Evolutionary conservation across 2,113 vertebrate species (phyloP).

Genomic region (Aplodontia rufa): DNA sequence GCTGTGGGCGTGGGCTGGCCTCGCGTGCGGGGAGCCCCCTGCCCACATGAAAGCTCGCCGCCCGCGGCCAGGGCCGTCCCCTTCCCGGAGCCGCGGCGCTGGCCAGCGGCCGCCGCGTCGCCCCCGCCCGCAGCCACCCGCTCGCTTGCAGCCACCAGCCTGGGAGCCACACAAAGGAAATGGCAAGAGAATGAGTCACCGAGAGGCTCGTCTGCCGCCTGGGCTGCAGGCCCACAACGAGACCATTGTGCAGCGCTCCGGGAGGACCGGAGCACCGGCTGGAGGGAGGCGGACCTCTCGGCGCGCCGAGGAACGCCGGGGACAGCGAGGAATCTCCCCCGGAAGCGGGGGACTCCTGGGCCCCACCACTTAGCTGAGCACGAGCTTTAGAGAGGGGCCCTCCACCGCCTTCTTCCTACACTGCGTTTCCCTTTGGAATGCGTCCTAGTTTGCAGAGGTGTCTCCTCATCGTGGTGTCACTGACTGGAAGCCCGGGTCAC

Average conservation of each 20-base stretch:
- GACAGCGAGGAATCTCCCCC: background rate
- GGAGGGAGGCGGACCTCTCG: constrained; percentile 61
- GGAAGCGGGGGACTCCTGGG: background rate
- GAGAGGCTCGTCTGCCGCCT: constrained; percentile 51
- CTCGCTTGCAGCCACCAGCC: constrained; percentile 69
- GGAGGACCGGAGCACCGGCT: background rate
- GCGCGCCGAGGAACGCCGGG: background rate
- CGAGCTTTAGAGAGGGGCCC: background rate
- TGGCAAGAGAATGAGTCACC: constrained; percentile 85
- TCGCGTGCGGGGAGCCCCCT: constrained; percentile 47
- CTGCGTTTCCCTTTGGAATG: background rate
- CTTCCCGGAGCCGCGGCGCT: constrained; percentile 46
- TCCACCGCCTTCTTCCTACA: background rate
- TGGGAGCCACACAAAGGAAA: constrained; percentile 79
- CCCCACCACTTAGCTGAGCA: background rate
- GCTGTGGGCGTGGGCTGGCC: background rate
- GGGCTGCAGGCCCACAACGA: constrained; percentile 56
- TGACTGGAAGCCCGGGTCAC: background rate
- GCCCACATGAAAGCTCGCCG: constrained; percentile 70
- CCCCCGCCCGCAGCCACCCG: background rate
- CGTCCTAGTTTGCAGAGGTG: background rate
- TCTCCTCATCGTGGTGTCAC: background rate
- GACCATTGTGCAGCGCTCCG: constrained; percentile 69
- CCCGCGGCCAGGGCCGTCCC: background rate
- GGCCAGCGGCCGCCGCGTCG: background rate